These are phyloP conservation scores for Eupithecia inturbata DNA, from an alignment of 2,888 invertebrate species.

Conservation along the genomic window DNA sequence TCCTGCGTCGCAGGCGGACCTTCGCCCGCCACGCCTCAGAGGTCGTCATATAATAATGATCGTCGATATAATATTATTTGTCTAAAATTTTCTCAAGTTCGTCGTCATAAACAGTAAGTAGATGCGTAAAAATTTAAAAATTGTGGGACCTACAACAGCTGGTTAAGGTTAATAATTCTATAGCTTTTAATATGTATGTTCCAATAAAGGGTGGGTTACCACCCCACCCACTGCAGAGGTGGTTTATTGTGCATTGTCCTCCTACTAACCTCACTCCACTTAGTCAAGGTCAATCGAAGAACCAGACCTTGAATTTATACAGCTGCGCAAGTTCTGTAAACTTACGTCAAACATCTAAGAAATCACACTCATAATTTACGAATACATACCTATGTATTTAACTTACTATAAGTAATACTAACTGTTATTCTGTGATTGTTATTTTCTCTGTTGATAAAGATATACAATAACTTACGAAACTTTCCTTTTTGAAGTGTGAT, in stretches of 20 bases:
- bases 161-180: neutral
- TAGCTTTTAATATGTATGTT: neutral
- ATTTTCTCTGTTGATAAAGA: neutral
- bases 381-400: neutral
- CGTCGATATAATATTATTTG: neutral
- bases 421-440: neutral
- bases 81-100: neutral
- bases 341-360: neutral
- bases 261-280: conserved; percentile 10
- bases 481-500: neutral
- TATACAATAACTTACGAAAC: neutral
- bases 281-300: conserved; percentile 15
- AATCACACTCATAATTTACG: neutral
- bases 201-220: conserved; percentile 6
- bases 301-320: conserved; percentile 20
- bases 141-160: neutral
- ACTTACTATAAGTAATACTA: neutral
- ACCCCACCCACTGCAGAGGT: conserved; percentile 22
- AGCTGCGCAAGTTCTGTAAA: neutral
- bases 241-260: conserved; percentile 17
- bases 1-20: too few relatives aligned
- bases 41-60: too few relatives aligned
- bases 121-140: neutral
- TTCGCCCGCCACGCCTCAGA: too few relatives aligned
- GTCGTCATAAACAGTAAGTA: too few relatives aligned